phyloP scores from a whole-genome alignment of 2,113 vertebrate species.

The Colistium nudipinnis region DNA sequence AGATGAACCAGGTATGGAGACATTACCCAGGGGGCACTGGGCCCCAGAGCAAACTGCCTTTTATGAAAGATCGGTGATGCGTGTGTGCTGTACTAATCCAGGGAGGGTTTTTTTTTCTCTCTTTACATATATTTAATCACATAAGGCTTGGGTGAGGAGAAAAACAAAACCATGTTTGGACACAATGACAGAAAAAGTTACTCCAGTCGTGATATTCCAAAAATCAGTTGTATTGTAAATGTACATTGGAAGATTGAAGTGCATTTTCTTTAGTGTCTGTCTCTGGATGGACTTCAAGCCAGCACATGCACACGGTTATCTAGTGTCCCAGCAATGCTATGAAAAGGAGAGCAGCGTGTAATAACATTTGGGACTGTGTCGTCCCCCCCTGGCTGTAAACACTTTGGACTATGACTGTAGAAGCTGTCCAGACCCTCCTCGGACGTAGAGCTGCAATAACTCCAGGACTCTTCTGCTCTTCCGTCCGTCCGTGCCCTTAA shows the following conservation, averaged over 20 bases:
- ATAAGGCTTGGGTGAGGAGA: not conserved
- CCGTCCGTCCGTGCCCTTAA: slow-evolving; percentile 1
- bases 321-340: slow-evolving; percentile 63
- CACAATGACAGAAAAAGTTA: not conserved
- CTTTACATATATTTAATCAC: not conserved
- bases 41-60: slow-evolving; percentile 10
- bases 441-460: slow-evolving; percentile 51
- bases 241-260: not conserved
- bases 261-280: not conserved
- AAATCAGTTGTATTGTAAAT: not conserved
- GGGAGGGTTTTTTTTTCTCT: not conserved
- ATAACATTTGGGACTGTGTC: slow-evolving; percentile 76
- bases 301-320: slow-evolving; percentile 8
- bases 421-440: slow-evolving; percentile 75
- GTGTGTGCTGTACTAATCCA: slow-evolving; percentile 1
- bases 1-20: slow-evolving; percentile 91
- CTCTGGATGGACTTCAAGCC: not conserved
- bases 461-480: slow-evolving; percentile 20
- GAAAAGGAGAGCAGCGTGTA: slow-evolving; percentile 45
- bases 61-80: slow-evolving; percentile 48
- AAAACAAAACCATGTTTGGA: not conserved
- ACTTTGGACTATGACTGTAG: slow-evolving; percentile 60
- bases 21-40: slow-evolving; percentile 28
- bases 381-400: slow-evolving; percentile 70
- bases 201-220: not conserved